These are phyloP conservation scores for Euglossa dilemma DNA, from an alignment of 1,140 invertebrate species.

Conservation along the genomic window DNA sequence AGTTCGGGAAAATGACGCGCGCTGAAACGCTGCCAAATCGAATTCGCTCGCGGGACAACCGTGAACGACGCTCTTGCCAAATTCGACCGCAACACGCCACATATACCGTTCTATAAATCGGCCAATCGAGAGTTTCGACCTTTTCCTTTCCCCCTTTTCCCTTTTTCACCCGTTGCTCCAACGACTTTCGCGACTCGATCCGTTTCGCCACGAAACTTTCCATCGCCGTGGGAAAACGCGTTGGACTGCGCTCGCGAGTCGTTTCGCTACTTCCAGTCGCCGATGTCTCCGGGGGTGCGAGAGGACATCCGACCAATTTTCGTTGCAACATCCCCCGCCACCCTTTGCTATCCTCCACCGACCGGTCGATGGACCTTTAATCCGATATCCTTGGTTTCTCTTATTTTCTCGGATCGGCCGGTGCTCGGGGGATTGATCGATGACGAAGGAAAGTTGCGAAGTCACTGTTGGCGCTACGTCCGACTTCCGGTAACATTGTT, in stretches of 20 bases:
- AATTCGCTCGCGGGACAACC: conserved; percentile 38
- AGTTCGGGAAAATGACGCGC: not conserved
- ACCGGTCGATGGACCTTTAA: not conserved
- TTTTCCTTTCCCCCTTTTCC: not conserved
- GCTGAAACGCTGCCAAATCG: conserved; percentile 55
- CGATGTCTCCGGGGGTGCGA: not conserved
- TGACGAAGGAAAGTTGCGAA: not conserved
- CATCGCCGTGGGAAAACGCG: conserved; percentile 11
- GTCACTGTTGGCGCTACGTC: too few relatives aligned
- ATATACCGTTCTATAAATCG: conserved; percentile 36
- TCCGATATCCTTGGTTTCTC: not conserved
- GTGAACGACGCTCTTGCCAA: conserved; percentile 44
- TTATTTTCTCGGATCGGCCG: not conserved
- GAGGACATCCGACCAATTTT: not conserved
- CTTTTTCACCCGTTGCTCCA: not conserved
- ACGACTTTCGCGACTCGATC: conserved; percentile 14
- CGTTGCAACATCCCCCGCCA: not conserved
- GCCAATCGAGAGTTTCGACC: conserved; percentile 19
- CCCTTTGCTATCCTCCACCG: not conserved
- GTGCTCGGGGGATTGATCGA: not conserved
- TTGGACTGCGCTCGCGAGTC: not conserved
- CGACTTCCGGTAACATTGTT: not conserved
- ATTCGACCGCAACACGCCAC: conserved; percentile 41
- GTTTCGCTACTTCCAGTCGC: not conserved
- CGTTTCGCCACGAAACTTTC: not conserved